phyloP scores from a whole-genome alignment of 2,797 vertebrate genomes.

The Ateles fusciceps region DNA sequence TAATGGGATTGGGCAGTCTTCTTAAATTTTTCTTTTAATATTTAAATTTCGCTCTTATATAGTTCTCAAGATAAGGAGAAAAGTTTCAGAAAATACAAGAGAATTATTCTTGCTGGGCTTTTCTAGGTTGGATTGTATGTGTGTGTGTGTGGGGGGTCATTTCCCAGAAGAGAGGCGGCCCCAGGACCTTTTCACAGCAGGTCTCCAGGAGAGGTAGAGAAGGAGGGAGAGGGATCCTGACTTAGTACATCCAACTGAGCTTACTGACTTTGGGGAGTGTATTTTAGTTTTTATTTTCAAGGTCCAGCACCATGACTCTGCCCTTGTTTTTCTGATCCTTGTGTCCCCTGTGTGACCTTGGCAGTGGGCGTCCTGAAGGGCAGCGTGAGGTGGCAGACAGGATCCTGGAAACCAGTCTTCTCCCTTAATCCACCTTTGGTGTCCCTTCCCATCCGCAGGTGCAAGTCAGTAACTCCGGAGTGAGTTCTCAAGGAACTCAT shows the following conservation, averaged over 20 bases:
- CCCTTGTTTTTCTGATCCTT: neutral
- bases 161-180: neutral
- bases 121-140: neutral
- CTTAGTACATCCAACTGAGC: too few species aligned
- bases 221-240: too few species aligned
- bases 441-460: neutral
- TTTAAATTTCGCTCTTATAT: neutral
- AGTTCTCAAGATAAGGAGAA: neutral
- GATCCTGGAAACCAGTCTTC: neutral
- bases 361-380: neutral
- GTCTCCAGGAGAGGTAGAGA: neutral
- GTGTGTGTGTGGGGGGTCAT: rapidly evolving
- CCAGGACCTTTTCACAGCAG: neutral
- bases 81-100: neutral
- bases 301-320: neutral
- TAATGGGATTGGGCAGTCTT: neutral
- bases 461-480: rapidly evolving
- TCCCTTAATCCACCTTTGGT: rapidly evolving
- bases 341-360: neutral
- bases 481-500: neutral
- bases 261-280: neutral
- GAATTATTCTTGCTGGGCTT: neutral
- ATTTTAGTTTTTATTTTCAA: neutral
- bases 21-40: too few species aligned
- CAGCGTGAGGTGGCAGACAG: neutral